Evolutionary conservation across 2,888 invertebrate genomes (phyloP).

Genomic region (Acanthosepion lycidas): DNA sequence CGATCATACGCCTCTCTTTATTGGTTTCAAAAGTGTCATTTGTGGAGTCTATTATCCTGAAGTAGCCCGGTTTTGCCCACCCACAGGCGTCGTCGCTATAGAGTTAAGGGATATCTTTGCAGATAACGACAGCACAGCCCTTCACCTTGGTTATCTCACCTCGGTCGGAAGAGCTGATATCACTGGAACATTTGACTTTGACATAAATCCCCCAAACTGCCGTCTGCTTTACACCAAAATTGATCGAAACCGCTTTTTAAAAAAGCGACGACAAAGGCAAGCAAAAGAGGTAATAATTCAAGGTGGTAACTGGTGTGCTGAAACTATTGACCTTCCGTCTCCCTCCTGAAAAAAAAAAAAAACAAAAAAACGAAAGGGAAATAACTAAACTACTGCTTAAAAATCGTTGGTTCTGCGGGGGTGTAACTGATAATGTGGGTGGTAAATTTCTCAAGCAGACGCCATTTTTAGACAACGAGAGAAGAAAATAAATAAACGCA

Average conservation of each 20-base stretch:
- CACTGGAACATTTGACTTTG: too few species aligned
- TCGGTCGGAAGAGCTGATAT: too few species aligned
- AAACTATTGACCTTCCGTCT: background rate
- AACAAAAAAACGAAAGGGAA: background rate
- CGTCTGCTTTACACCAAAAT: too few species aligned
- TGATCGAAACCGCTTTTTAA: background rate
- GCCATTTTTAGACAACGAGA: background rate
- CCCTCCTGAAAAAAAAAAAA: background rate
- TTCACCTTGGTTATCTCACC: too few species aligned
- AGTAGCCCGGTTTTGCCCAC: too few species aligned
- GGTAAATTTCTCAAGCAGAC: background rate
- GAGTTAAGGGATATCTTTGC: too few species aligned
- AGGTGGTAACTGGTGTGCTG: background rate
- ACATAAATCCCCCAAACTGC: too few species aligned
- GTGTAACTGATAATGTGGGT: conserved; percentile 4
- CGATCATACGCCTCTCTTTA: too few species aligned
- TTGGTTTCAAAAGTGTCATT: too few species aligned
- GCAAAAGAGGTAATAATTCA: background rate
- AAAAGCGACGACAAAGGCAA: background rate
- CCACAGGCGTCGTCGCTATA: too few species aligned
- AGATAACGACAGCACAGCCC: too few species aligned
- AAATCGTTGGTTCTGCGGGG: background rate
- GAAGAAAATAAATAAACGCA: background rate
- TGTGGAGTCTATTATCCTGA: too few species aligned
- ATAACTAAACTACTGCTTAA: background rate